Base-by-base conservation (phyloP, 2,888 invertebrate genomes). In the Pecten maximus region DNA sequence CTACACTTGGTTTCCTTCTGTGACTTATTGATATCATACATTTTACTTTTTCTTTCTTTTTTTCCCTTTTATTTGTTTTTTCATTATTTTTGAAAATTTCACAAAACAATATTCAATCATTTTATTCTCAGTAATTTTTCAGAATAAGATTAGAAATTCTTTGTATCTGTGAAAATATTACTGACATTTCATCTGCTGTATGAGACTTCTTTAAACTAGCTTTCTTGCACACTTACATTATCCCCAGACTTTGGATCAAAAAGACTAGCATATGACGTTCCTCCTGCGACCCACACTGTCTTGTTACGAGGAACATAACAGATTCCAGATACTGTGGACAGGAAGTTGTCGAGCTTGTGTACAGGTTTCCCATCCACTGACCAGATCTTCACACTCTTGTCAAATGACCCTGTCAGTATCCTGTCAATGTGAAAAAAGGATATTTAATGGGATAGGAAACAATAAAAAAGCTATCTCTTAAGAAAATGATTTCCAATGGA, bases 211-310 rank as follows among this genome's bases (percentile, higher is more conserved):
- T n/a, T n/a, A n/a, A n/a, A n/a, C n/a, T n/a, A n/a, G n/a, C n/a
- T n/a, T n/a, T n/a, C n/a, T n/a, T n/a, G n/a, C n/a, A n/a, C n/a
- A 94, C 96, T 94, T 93, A 96, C 97, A 94, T 97, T 96, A 89
- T 97, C 97, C 4, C 97, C 97, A 48, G 96, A 96, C 91, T 96
- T 96, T 6, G 96, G 96, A 92, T 97, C 97, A 94, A 95, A 97
- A 87, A 97, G 94, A 88, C 94, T 94, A 44, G 96, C 96, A 93
- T 95, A 95, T 6, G 95, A 94, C 3, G 95, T 93, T 15, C 97
- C 97, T 2, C 96, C 96, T 15, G 96, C 96, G 10, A 96, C 96
- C 96, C 96, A 97, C 19, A 97, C 94, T 10, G 96, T 96, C 92
- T 96, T 96, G 92, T 95, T 96, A 40, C 96, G 92, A n/a, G 96